These are phyloP conservation scores for Oscheius sp. DNA, from an alignment of 2,888 invertebrate species.

Conservation along the genomic window DNA sequence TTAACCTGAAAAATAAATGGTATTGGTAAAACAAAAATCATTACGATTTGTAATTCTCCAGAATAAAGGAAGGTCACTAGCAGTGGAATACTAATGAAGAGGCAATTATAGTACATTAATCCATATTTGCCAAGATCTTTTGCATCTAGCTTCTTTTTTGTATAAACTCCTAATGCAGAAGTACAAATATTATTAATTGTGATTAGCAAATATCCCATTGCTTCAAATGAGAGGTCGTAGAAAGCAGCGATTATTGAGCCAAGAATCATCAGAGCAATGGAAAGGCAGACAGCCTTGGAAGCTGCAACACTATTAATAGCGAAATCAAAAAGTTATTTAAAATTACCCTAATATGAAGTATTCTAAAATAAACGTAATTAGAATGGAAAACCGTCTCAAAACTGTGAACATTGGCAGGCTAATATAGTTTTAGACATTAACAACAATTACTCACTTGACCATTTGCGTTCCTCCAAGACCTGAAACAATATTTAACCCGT, in stretches of 20 bases:
- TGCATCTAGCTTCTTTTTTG: slow-evolving; percentile 93
- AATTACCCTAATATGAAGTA: slow-evolving; percentile 80
- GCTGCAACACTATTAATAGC: slow-evolving; percentile 71
- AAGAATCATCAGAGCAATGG: slow-evolving; percentile 94
- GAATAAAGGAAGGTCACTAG: slow-evolving; percentile 65
- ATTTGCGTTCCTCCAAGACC: slow-evolving; percentile 96
- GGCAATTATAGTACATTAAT: slow-evolving; percentile 73
- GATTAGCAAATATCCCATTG: slow-evolving; percentile 74
- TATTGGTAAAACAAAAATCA: background rate
- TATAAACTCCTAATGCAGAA: slow-evolving; percentile 93
- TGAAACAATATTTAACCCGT: slow-evolving; percentile 91
- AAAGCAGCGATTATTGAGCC: slow-evolving; percentile 91
- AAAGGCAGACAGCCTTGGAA: slow-evolving; percentile 82
- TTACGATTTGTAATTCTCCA: slow-evolving; percentile 70
- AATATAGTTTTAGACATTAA: slow-evolving; percentile 32
- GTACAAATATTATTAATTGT: slow-evolving; percentile 88
- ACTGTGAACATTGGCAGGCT: slow-evolving; percentile 98
- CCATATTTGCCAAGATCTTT: slow-evolving; percentile 75
- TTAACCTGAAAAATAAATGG: slow-evolving; percentile 32
- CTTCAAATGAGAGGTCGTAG: slow-evolving; percentile 90
- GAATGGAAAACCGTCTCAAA: slow-evolving; percentile 90
- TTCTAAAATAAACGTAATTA: slow-evolving; percentile 96
- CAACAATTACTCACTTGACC: slow-evolving; percentile 71
- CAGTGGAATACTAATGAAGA: slow-evolving; percentile 73
- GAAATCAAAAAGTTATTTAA: background rate